A percentile compares a stretch with the other conserved stretches of the same genome.
Conservation (phyloP, 2,113 vertebrate genomes). For the Cebidichthys violaceus region DNA sequence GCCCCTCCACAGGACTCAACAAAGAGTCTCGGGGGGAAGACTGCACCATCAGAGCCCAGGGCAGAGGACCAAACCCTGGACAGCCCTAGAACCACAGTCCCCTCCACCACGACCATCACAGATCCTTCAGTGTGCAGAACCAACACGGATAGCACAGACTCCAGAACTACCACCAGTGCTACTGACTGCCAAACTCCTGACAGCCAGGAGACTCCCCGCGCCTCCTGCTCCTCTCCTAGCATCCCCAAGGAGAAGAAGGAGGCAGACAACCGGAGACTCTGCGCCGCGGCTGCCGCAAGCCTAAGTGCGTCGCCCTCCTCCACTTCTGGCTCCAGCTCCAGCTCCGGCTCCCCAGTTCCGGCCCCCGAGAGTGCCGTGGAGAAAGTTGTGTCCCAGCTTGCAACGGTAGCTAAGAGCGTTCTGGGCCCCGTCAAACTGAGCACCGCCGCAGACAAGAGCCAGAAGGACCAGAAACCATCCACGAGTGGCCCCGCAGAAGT, state of each 20-base stretch:
- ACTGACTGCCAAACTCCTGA: conserved; percentile 28
- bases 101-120: conserved; percentile 14
- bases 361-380: conserved; percentile 74
- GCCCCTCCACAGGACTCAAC: conserved; percentile 56
- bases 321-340: conserved; percentile 20
- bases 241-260: conserved; percentile 83
- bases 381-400: conserved; percentile 76
- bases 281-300: not conserved
- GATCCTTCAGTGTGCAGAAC: not conserved
- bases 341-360: conserved; percentile 23
- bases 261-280: conserved; percentile 69
- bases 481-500: conserved; percentile 43
- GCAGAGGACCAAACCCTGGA: conserved; percentile 14
- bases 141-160: not conserved
- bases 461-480: conserved; percentile 71
- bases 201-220: conserved; percentile 44
- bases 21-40: conserved; percentile 37
- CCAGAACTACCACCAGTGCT: not conserved
- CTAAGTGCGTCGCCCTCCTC: not conserved
- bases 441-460: conserved; percentile 66
- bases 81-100: conserved; percentile 9
- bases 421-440: conserved; percentile 85
- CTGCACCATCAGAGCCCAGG: conserved; percentile 24
- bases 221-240: conserved; percentile 69
- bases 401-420: conserved; percentile 83